These are phyloP conservation scores for Clanis bilineata DNA, from an alignment of 2,888 invertebrate species.

Conservation along the genomic window DNA sequence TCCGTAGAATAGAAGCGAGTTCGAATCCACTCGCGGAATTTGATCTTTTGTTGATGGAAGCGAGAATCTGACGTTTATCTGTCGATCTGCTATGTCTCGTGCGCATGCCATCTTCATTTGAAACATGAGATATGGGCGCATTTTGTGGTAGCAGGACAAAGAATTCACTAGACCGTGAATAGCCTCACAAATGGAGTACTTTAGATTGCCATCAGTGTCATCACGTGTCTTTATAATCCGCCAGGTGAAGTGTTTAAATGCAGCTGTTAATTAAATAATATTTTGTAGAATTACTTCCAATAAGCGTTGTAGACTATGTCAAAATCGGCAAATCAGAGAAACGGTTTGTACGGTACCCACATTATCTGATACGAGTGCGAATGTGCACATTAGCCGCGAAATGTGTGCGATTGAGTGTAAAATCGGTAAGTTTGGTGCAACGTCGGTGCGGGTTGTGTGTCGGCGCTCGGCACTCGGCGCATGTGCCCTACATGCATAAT, in stretches of 20 bases:
- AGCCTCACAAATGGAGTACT: conserved; percentile 23
- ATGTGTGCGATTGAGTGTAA: conserved; percentile 16
- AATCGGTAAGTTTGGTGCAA: conserved; percentile 19
- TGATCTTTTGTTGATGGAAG: conserved; percentile 76
- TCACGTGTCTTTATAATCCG: conserved; percentile 14
- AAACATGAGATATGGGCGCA: conserved; percentile 59
- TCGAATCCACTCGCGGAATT: conserved; percentile 60
- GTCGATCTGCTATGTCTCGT: conserved; percentile 68
- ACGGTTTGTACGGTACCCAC: neutral
- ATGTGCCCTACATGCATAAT: conserved; percentile 75
- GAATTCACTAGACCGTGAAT: conserved; percentile 17
- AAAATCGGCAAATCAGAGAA: neutral
- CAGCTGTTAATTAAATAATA: neutral
- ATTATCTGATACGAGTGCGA: neutral
- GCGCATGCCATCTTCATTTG: conserved; percentile 62
- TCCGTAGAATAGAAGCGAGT: conserved; percentile 68
- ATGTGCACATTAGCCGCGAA: conserved; percentile 10
- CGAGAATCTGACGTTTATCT: conserved; percentile 67
- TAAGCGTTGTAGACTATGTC: neutral
- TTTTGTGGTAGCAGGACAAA: conserved; percentile 70
- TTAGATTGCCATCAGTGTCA: conserved; percentile 43
- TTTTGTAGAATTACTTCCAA: neutral
- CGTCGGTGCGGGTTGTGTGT: conserved; percentile 9
- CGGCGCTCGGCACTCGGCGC: conserved; percentile 21
- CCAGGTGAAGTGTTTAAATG: conserved; percentile 4